These are phyloP conservation scores for Frankliniella fusca DNA, from an alignment of 2,888 invertebrate genomes.

Conservation along the genomic window DNA sequence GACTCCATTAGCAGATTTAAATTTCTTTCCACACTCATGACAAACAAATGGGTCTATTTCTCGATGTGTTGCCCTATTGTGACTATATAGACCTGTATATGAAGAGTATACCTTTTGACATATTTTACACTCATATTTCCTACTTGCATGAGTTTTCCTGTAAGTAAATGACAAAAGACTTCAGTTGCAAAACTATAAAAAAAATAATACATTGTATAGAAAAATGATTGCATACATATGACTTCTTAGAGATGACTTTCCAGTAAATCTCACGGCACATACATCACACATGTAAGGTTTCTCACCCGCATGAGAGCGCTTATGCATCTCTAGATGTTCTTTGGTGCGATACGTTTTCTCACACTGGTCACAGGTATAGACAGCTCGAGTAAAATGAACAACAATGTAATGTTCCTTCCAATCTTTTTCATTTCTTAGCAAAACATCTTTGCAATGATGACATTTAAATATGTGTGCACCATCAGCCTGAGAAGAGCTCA, in stretches of 20 bases:
- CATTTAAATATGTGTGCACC: neutral
- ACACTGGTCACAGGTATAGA: neutral
- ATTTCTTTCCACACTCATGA: slow-evolving; percentile 41
- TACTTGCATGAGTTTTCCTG: slow-evolving; percentile 15
- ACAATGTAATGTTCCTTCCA: neutral
- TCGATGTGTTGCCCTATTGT: slow-evolving; percentile 40
- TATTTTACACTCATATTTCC: slow-evolving; percentile 23
- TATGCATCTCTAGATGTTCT: neutral
- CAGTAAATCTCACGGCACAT: slow-evolving; percentile 29
- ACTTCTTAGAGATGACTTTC: slow-evolving; percentile 7
- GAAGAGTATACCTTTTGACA: slow-evolving; percentile 31
- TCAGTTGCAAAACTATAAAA: neutral
- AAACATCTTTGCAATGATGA: neutral
- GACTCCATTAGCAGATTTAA: slow-evolving; percentile 40
- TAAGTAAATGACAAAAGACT: neutral
- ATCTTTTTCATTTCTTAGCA: neutral
- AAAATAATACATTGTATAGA: neutral
- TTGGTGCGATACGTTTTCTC: neutral
- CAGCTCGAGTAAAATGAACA: neutral
- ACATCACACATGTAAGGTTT: slow-evolving; percentile 29
- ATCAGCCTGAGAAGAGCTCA: neutral
- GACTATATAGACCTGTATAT: neutral
- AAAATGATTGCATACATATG: slow-evolving; percentile 8
- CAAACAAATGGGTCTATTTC: slow-evolving; percentile 41
- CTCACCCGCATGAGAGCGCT: slow-evolving; percentile 30